Evolutionary conservation across 2,113 vertebrate genomes (phyloP).

Genomic region (Turdus rufiventris): DNA sequence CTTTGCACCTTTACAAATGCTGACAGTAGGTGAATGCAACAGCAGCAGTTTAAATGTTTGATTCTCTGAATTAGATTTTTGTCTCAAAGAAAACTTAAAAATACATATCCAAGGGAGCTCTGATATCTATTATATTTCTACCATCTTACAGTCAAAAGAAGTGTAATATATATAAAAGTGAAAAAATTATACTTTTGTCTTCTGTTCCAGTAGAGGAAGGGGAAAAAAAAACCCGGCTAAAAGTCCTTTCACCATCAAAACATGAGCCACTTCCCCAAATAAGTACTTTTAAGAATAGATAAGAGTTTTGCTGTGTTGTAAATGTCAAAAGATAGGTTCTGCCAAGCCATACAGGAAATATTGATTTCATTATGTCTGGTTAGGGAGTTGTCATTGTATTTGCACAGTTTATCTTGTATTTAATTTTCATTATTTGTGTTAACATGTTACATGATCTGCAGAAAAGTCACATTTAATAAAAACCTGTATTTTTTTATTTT

Average conservation of each 20-base stretch:
- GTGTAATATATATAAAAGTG: neutral
- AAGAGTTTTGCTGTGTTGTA: neutral
- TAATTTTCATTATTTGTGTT: neutral
- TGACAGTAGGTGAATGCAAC: neutral
- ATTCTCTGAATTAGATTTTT: neutral
- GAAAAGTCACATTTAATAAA: neutral
- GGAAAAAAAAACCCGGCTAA: rapidly evolving
- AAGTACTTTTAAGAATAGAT: neutral
- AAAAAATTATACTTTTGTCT: neutral
- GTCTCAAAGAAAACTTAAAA: neutral
- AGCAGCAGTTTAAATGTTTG: neutral
- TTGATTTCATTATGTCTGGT: neutral
- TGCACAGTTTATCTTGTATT: neutral
- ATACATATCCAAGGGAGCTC: neutral
- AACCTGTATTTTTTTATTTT: neutral
- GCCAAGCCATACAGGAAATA: neutral
- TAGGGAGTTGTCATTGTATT: neutral
- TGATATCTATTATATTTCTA: neutral
- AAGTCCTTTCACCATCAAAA: neutral
- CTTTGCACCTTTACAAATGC: neutral
- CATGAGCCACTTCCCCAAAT: neutral
- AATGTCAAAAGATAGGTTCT: neutral
- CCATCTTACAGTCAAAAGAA: neutral
- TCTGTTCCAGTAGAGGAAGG: neutral
- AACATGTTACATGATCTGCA: neutral